These are phyloP conservation scores for Jaculus jaculus DNA, from an alignment of 2,113 vertebrate species.

Conservation along the genomic window DNA sequence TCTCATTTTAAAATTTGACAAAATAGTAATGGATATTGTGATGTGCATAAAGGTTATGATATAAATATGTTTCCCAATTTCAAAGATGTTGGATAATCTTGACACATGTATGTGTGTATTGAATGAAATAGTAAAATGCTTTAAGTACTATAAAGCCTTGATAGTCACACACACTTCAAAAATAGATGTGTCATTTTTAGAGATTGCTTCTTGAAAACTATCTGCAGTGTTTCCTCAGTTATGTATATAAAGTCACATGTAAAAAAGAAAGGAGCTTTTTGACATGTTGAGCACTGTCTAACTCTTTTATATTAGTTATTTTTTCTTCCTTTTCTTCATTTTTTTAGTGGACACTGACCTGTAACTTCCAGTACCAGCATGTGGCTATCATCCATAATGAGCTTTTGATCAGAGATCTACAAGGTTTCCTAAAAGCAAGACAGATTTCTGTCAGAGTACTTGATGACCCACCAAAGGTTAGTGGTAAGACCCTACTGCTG, in stretches of 20 bases:
- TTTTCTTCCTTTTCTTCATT: no score
- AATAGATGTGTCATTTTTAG: background rate
- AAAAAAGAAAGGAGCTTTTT: background rate
- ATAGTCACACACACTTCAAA: slow-evolving; percentile 29
- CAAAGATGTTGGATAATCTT: slow-evolving; percentile 5
- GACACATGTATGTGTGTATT: slow-evolving; percentile 4
- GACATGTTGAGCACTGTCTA: no score
- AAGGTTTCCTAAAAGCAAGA: no score
- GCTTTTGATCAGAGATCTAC: no score
- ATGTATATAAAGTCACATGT: background rate
- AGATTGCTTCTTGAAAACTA: background rate
- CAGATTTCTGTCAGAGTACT: no score
- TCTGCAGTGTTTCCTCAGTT: background rate
- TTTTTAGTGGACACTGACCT: no score
- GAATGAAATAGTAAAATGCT: background rate
- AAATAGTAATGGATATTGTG: slow-evolving; percentile 18
- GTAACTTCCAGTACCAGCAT: no score
- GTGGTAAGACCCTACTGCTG: no score
- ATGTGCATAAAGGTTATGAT: background rate
- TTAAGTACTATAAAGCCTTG: background rate
- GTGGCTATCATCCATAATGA: no score
- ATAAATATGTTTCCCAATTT: background rate
- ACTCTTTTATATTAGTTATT: no score
- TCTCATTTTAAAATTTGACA: background rate
- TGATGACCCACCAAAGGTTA: no score